These are phyloP conservation scores for Eulimnadia texana DNA, from an alignment of 1,140 invertebrate species.

Conservation along the genomic window DNA sequence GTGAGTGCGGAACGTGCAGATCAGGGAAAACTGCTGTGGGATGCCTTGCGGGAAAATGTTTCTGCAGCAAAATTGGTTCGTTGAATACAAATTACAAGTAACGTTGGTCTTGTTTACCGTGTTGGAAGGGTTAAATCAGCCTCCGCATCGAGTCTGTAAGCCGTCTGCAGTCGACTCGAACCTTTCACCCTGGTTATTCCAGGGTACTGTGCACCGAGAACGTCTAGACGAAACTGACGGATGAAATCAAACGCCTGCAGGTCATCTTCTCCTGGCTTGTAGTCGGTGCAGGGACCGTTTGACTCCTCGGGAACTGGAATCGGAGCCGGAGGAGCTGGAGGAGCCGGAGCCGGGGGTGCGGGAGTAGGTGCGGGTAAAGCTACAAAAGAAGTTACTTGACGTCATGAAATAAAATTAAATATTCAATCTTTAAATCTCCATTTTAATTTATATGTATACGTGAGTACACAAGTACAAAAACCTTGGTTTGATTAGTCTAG, in stretches of 20 bases:
- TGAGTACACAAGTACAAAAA: too few species aligned
- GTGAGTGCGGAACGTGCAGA: slow-evolving; percentile 44
- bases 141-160: slow-evolving; percentile 52
- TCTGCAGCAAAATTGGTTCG: slow-evolving; percentile 34
- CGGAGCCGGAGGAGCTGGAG: neutral
- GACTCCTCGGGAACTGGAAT: slow-evolving; percentile 18
- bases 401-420: too few species aligned
- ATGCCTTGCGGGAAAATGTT: slow-evolving; percentile 47
- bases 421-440: too few species aligned
- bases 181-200: slow-evolving; percentile 52
- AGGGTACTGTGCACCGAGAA: slow-evolving; percentile 38
- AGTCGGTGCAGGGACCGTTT: slow-evolving; percentile 41
- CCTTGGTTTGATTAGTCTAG: too few species aligned
- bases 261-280: slow-evolving; percentile 53
- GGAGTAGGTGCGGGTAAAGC: too few species aligned
- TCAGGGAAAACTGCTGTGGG: slow-evolving; percentile 54
- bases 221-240: slow-evolving; percentile 51
- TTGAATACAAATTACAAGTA: too few species aligned
- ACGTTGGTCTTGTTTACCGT: too few species aligned
- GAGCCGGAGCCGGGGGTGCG: neutral
- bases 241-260: slow-evolving; percentile 63
- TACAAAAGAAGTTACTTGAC: too few species aligned
- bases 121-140: slow-evolving; percentile 52
- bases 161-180: slow-evolving; percentile 54
- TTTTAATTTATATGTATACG: too few species aligned